phyloP scores from a whole-genome alignment of 2,888 invertebrate genomes.

The Mesochorus sp. region DNA sequence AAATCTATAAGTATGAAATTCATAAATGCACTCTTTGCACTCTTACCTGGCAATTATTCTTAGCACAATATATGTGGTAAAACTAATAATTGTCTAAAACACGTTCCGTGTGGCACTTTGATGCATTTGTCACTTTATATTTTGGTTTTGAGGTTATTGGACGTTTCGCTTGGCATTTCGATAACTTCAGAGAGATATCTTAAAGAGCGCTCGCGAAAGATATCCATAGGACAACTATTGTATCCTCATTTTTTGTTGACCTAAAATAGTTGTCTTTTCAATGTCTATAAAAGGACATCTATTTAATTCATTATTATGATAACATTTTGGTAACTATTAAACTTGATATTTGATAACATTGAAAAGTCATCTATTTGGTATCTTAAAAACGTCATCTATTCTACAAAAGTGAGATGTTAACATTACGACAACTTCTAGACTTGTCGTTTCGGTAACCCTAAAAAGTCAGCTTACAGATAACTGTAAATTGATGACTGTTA shows the following conservation, averaged over 20 bases:
- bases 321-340: not conserved
- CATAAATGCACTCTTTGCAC: too few relatives aligned
- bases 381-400: not conserved
- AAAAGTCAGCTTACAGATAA: conserved; percentile 3
- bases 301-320: not conserved
- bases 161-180: too few relatives aligned
- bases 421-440: not conserved
- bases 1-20: too few relatives aligned
- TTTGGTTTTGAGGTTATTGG: too few relatives aligned
- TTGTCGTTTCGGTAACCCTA: not conserved
- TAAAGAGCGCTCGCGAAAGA: not conserved
- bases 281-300: not conserved
- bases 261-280: not conserved
- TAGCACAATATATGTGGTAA: too few relatives aligned
- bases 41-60: too few relatives aligned
- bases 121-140: too few relatives aligned
- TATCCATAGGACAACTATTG: not conserved
- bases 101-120: too few relatives aligned
- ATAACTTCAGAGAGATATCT: too few relatives aligned
- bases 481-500: not conserved
- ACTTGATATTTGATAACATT: not conserved
- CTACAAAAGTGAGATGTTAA: not conserved
- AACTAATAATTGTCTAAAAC: too few relatives aligned
- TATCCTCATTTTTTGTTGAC: not conserved
- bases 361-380: not conserved